A percentile compares a stretch with the other conserved stretches of the same genome.
phyloP scores from a whole-genome alignment of 2,113 vertebrate genomes.

The Casuarius casuarius region DNA sequence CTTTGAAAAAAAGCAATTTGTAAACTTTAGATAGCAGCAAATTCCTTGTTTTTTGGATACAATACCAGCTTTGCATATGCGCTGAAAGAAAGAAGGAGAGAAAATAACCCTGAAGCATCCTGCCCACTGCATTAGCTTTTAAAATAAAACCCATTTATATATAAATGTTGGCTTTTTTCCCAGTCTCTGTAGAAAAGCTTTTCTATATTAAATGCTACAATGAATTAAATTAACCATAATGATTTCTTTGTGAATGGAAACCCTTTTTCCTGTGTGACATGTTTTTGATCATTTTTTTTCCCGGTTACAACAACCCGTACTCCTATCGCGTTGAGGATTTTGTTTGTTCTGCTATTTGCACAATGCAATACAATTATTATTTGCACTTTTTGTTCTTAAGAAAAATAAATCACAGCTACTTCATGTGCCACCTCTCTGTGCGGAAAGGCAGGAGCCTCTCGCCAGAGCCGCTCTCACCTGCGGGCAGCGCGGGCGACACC shows the following conservation, averaged over 20 bases:
- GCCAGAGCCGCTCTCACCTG: background rate
- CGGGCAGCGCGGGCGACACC: rapidly evolving
- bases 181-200: conserved; percentile 85
- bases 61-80: conserved; percentile 69
- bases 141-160: conserved; percentile 86
- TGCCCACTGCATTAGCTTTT: conserved; percentile 80
- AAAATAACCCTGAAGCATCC: conserved; percentile 78
- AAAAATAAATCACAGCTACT: background rate
- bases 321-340: conserved; percentile 57
- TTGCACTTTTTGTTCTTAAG: conserved; percentile 27
- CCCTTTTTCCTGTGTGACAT: conserved; percentile 75
- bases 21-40: conserved; percentile 75
- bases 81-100: conserved; percentile 68
- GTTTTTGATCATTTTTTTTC: conserved; percentile 75
- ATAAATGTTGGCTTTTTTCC: conserved; percentile 85
- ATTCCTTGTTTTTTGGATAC: conserved; percentile 67
- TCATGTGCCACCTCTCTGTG: rapidly evolving
- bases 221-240: conserved; percentile 87
- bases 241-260: conserved; percentile 87
- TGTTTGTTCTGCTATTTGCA: conserved; percentile 66
- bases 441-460: background rate
- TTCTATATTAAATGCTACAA: conserved; percentile 86
- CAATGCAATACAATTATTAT: conserved; percentile 8
- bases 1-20: conserved; percentile 70
- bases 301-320: conserved; percentile 50